phyloP scores from a whole-genome alignment of 2,797 vertebrate genomes.

The Brotogeris chrysoptera region DNA sequence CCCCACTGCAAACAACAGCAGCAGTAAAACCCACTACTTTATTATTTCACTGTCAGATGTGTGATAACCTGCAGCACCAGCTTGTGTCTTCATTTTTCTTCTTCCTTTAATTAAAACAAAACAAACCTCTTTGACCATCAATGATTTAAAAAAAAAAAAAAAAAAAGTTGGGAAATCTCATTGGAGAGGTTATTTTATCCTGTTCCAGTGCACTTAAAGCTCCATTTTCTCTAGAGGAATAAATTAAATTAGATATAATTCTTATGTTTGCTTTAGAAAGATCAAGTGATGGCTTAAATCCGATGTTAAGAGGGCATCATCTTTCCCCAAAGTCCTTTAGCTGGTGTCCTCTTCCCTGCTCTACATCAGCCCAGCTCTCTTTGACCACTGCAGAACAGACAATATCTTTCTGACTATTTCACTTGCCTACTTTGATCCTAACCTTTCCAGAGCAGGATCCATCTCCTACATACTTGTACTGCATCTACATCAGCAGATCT shows the following conservation, averaged over 20 bases:
- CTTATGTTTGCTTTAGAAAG: slow-evolving; percentile 22
- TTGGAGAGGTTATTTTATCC: slow-evolving; percentile 8
- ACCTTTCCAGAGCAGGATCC: background rate
- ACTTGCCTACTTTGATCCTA: background rate
- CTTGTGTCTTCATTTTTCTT: background rate
- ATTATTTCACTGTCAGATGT: slow-evolving; percentile 46
- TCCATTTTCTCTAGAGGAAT: slow-evolving; percentile 33
- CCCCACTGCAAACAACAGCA: background rate
- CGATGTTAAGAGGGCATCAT: background rate
- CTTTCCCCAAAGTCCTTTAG: background rate
- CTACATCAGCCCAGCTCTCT: background rate
- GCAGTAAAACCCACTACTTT: background rate
- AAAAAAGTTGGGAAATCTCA: slow-evolving; percentile 14
- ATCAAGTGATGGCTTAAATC: background rate
- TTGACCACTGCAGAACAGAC: background rate
- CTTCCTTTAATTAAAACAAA: slow-evolving; percentile 47
- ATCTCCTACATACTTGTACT: background rate
- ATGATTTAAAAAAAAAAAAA: slow-evolving; percentile 6
- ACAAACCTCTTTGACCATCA: slow-evolving; percentile 49
- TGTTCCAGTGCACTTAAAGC: slow-evolving; percentile 15
- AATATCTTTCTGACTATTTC: background rate
- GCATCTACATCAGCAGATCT: background rate
- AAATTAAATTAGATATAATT: slow-evolving; percentile 35
- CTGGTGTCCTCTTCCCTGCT: background rate
- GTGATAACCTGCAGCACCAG: slow-evolving; percentile 49